Evolutionary conservation across 2,888 invertebrate genomes (phyloP).

Genomic region (Dermolepida albohirtum): DNA sequence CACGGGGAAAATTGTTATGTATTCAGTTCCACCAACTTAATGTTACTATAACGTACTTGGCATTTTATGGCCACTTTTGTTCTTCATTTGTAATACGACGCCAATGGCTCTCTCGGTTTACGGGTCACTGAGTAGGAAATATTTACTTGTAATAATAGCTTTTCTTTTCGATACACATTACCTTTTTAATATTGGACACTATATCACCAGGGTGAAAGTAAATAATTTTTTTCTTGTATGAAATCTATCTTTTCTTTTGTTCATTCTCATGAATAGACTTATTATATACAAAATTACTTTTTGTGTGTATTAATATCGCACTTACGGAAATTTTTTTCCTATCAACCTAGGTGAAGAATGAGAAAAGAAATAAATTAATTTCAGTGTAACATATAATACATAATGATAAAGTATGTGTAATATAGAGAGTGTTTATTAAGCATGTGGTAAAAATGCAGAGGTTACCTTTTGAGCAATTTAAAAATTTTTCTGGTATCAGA

Average conservation of each 20-base stretch:
- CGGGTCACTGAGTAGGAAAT: slow-evolving; percentile 36
- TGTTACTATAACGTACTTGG: slow-evolving; percentile 33
- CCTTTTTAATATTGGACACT: too few relatives aligned
- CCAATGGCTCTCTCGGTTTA: slow-evolving; percentile 29
- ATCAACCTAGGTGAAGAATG: too few relatives aligned
- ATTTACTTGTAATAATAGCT: slow-evolving; percentile 8
- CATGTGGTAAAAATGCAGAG: too few relatives aligned
- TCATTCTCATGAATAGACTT: background rate
- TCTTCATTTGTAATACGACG: slow-evolving; percentile 31
- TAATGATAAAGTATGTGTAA: too few relatives aligned
- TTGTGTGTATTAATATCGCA: too few relatives aligned
- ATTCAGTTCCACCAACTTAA: slow-evolving; percentile 37
- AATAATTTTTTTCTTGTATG: background rate
- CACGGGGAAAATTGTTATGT: slow-evolving; percentile 30
- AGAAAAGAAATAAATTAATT: too few relatives aligned
- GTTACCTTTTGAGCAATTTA: too few relatives aligned
- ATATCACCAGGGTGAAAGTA: too few relatives aligned
- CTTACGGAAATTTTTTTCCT: too few relatives aligned
- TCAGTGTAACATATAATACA: too few relatives aligned
- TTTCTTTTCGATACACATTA: background rate
- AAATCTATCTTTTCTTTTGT: background rate
- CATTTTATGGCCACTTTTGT: slow-evolving; percentile 39
- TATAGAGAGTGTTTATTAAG: too few relatives aligned
- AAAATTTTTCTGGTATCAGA: too few relatives aligned
- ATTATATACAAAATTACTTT: background rate